Percentiles rank a stretch among this genome's conserved stretches.
Evolutionary conservation across 2,888 invertebrate species (phyloP).

Genomic region (Chaetogeoica ovagalla): DNA sequence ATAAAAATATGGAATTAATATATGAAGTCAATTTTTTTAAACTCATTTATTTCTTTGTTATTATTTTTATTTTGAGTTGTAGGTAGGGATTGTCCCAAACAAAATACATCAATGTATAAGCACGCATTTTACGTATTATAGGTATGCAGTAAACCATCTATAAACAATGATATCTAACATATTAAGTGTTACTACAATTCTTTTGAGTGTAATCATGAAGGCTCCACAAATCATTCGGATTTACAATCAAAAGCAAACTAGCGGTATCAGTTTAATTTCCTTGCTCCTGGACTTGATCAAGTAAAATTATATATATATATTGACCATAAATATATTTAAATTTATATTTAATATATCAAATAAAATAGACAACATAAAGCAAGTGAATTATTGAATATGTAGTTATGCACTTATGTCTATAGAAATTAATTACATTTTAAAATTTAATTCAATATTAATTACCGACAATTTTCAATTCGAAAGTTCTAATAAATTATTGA

Average conservation of each 20-base stretch:
- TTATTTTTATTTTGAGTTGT: conserved; percentile 33
- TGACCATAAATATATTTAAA: neutral
- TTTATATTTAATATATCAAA: neutral
- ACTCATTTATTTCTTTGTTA: too few species aligned
- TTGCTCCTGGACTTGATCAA: conserved; percentile 72
- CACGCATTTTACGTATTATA: neutral
- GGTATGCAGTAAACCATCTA: conserved; percentile 17
- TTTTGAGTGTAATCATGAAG: conserved; percentile 77
- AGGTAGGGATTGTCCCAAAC: conserved; percentile 38
- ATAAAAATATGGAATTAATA: conserved; percentile 23
- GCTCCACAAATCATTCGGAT: conserved; percentile 76
- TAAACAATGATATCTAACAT: conserved; percentile 61
- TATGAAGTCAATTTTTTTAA: conserved; percentile 22
- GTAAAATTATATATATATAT: conserved; percentile 60
- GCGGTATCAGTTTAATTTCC: conserved; percentile 70
- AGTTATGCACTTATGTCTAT: too few species aligned
- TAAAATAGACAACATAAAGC: too few species aligned
- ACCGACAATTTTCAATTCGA: too few species aligned
- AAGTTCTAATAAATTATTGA: too few species aligned
- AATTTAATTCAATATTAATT: too few species aligned
- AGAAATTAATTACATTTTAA: too few species aligned
- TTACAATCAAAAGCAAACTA: conserved; percentile 64
- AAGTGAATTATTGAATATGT: too few species aligned
- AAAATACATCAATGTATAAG: conserved; percentile 14
- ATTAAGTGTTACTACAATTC: conserved; percentile 75